Base-by-base conservation (phyloP, 2,888 invertebrate genomes). In the Orchesellides sinensis region DNA sequence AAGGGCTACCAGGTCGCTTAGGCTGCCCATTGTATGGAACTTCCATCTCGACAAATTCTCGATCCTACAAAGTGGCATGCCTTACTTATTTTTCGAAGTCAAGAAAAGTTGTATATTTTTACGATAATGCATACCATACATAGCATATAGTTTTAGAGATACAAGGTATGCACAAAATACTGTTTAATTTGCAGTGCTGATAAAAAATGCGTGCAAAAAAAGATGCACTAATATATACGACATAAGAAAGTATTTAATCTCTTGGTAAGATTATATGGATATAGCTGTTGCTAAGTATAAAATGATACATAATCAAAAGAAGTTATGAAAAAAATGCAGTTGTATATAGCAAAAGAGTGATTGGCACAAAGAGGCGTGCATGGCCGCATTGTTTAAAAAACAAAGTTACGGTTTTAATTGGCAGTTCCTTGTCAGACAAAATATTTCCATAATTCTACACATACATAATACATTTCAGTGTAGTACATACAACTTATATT, bases 21-120 rank as follows among this genome's bases (percentile, higher is more conserved):
- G 96, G 96, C 88, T 96, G 96, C 19, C 97, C 97, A 91, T 98
- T 98, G 92, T 93, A 97, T 23, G 97, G 96, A 89, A 96, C 95
- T 90, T 98, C 98, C 92, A 98, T 93, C 92, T 98, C 98, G 88
- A 98, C 96, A 92, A 98, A 98, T 91, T 98, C 98, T 78, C 98
- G 95, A 91, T 98, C 98, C 97, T 97, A 92, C 54, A 90, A 88
- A 84, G 74, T 49, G n/a, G 59, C 61, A 84, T n/a, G 63, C 32
- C 32, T 73, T 65, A 35, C 35, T 32, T 54, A 68, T 25, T 40
- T 45, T 27, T 68, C 17, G 27, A 54, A 32, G 40, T 23, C 45
- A 65, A n/a, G n/a, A n/a, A 56, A 12, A 56, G 27, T 49, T 32
- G 17, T 32, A 23, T 21, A 27, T 14, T 45, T 45, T 45, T 45